These are phyloP conservation scores for Orchesella flavescens DNA, from an alignment of 2,888 invertebrate species.

Conservation along the genomic window DNA sequence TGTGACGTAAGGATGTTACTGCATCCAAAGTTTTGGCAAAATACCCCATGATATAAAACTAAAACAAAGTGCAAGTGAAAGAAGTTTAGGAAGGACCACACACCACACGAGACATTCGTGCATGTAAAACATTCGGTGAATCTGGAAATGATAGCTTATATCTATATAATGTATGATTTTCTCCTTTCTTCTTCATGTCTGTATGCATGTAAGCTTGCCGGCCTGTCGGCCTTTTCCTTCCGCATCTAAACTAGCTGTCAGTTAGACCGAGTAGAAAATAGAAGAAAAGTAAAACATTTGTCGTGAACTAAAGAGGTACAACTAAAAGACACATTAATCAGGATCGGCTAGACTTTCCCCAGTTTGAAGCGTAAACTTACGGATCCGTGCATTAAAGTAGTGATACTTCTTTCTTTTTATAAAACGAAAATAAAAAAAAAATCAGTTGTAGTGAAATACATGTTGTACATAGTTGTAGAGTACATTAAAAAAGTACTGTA, in stretches of 20 bases:
- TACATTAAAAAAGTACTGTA: too few relatives aligned
- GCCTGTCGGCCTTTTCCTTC: constrained; percentile 20
- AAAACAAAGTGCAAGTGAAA: not conserved
- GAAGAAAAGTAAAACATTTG: constrained; percentile 12
- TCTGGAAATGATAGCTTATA: not conserved
- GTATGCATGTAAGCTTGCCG: constrained; percentile 2
- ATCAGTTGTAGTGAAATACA: not conserved
- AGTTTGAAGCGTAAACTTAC: not conserved
- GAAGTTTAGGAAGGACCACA: not conserved
- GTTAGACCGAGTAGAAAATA: constrained; percentile 49
- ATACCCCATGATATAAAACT: not conserved
- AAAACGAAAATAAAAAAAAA: not conserved
- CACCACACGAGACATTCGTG: constrained; percentile 35
- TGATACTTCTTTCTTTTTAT: not conserved
- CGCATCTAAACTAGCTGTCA: constrained; percentile 42
- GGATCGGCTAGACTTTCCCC: constrained; percentile 27
- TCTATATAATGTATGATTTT: not conserved
- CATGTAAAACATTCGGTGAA: constrained; percentile 6
- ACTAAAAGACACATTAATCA: constrained; percentile 41
- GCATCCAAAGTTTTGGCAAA: constrained; percentile 9
- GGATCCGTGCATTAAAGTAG: not conserved
- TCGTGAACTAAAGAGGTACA: constrained; percentile 11
- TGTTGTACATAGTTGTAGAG: too few relatives aligned
- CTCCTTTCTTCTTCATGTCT: not conserved
- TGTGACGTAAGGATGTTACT: not conserved